These are phyloP conservation scores for Drosophila demipolita DNA, from an alignment of 2,888 invertebrate genomes.

Conservation along the genomic window DNA sequence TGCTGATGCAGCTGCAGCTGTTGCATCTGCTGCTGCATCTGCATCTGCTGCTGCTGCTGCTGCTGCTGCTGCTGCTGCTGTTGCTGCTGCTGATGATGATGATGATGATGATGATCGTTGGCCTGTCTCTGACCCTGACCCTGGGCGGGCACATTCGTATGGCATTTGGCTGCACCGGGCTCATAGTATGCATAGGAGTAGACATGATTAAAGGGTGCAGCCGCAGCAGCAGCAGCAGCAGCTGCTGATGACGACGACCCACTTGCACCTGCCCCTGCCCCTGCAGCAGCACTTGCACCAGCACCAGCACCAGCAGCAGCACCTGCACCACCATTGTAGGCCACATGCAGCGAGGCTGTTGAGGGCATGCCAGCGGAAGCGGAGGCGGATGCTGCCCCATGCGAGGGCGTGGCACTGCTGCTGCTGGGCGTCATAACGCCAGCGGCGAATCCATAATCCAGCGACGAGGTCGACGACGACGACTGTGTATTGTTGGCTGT, in stretches of 20 bases:
- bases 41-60: background rate
- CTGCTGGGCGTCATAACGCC: slow-evolving; percentile 82
- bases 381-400: slow-evolving; percentile 50
- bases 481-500: slow-evolving; percentile 82
- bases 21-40: background rate
- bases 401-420: slow-evolving; percentile 77
- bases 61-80: background rate
- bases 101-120: slow-evolving; percentile 40
- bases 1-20: background rate
- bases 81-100: too few species aligned
- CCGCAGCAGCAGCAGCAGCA: slow-evolving; percentile 14
- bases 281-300: slow-evolving; percentile 40
- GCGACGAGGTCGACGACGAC: slow-evolving; percentile 78
- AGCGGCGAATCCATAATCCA: slow-evolving; percentile 84
- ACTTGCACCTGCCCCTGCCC: slow-evolving; percentile 30
- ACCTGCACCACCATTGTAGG: slow-evolving; percentile 64
- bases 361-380: slow-evolving; percentile 57
- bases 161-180: slow-evolving; percentile 87
- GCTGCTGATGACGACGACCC: background rate
- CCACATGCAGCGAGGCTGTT: slow-evolving; percentile 67
- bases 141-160: slow-evolving; percentile 87
- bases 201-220: slow-evolving; percentile 86
- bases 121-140: slow-evolving; percentile 48
- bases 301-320: slow-evolving; percentile 31
- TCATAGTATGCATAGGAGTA: slow-evolving; percentile 95